Evolutionary conservation across 2,888 invertebrate genomes (phyloP).

Genomic region (Azorinus chamasolen): DNA sequence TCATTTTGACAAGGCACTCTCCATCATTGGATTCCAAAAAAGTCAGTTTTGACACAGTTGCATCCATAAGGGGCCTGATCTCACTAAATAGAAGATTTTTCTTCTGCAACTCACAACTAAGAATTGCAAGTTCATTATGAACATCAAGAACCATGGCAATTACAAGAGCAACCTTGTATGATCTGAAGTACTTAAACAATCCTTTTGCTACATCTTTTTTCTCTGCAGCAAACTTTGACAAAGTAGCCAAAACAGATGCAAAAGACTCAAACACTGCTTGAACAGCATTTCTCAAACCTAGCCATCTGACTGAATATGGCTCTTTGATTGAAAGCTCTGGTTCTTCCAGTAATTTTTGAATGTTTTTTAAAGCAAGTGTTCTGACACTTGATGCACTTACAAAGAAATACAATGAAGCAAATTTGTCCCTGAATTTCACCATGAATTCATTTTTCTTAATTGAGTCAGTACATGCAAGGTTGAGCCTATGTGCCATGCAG

Average conservation of each 20-base stretch:
- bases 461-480: conserved; percentile 10
- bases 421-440: conserved; percentile 7
- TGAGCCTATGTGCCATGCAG: conserved; percentile 26
- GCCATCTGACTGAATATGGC: conserved; percentile 19
- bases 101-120: conserved; percentile 9
- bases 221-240: conserved; percentile 1
- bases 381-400: neutral
- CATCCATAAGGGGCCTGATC: conserved; percentile 2
- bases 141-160: conserved; percentile 1
- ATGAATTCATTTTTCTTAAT: conserved; percentile 11
- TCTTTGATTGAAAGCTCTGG: conserved; percentile 1
- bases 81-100: conserved; percentile 11
- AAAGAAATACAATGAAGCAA: conserved; percentile 18
- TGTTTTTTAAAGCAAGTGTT: neutral
- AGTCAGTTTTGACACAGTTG: neutral
- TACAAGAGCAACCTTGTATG: conserved; percentile 7
- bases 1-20: neutral
- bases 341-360: conserved; percentile 4
- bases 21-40: neutral
- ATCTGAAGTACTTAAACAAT: neutral
- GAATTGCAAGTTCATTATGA: conserved; percentile 8
- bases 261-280: conserved; percentile 7
- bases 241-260: conserved; percentile 3
- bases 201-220: neutral
- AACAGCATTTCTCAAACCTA: conserved; percentile 19